These are phyloP conservation scores for Caenorhabditis sp. DNA, from an alignment of 2,888 invertebrate genomes.

Conservation along the genomic window DNA sequence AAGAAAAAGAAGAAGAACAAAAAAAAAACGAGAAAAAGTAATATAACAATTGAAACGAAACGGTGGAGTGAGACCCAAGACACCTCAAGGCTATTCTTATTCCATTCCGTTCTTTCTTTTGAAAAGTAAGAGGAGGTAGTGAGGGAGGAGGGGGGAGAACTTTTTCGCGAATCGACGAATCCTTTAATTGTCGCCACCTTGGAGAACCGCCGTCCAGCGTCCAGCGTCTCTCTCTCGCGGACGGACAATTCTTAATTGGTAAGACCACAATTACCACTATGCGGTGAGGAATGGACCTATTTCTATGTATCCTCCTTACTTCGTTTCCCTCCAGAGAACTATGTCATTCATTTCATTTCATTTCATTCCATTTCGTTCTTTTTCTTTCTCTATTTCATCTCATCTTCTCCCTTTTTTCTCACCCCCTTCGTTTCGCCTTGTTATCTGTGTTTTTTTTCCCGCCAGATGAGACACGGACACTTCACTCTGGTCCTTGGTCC, in stretches of 20 bases:
- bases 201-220: background rate
- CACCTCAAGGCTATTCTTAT: slow-evolving; percentile 52
- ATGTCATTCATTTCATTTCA: slow-evolving; percentile 39
- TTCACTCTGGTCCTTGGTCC: background rate
- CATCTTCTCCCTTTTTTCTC: slow-evolving; percentile 23
- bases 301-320: slow-evolving; percentile 27
- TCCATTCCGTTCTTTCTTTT: slow-evolving; percentile 40
- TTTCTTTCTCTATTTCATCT: background rate
- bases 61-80: slow-evolving; percentile 43
- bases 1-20: background rate
- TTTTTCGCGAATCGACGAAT: slow-evolving; percentile 47
- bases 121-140: slow-evolving; percentile 27
- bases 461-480: slow-evolving; percentile 43
- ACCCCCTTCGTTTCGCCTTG: slow-evolving; percentile 6
- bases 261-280: slow-evolving; percentile 60
- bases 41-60: slow-evolving; percentile 44
- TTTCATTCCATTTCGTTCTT: slow-evolving; percentile 30
- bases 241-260: slow-evolving; percentile 56
- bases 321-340: slow-evolving; percentile 30
- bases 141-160: slow-evolving; percentile 27
- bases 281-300: slow-evolving; percentile 51
- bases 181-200: slow-evolving; percentile 56
- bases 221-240: background rate
- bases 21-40: slow-evolving; percentile 31
- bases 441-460: too few relatives aligned